A percentile compares a stretch with the other conserved stretches of the same genome.
These are phyloP conservation scores for Eupleurogrammus muticus DNA, from an alignment of 2,797 vertebrate species.

Conservation along the genomic window DNA sequence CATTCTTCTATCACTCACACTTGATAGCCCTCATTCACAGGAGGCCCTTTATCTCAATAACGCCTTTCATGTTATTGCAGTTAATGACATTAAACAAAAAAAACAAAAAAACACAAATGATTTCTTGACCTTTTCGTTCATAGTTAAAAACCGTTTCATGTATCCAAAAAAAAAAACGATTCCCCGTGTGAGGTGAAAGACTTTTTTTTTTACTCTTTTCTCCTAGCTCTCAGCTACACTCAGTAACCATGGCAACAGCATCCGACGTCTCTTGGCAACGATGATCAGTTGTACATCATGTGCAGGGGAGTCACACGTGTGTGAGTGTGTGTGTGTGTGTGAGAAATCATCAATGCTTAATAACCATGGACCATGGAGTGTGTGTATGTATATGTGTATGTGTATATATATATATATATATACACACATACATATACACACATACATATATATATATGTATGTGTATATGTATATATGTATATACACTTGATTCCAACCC, in stretches of 20 bases:
- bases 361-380: no score
- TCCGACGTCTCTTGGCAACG: conserved; percentile 28
- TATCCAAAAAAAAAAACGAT: conserved; percentile 43
- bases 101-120: conserved; percentile 53
- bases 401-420: no score
- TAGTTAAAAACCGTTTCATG: conserved; percentile 40
- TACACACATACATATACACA: no score
- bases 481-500: no score
- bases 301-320: conserved; percentile 5
- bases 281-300: neutral
- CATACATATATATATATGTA: no score
- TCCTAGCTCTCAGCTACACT: conserved; percentile 30
- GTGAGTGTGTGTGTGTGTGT: neutral
- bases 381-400: no score
- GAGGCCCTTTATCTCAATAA: conserved; percentile 46
- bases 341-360: conserved; percentile 31
- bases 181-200: neutral
- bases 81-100: conserved; percentile 49
- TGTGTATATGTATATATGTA: no score
- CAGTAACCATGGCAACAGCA: conserved; percentile 41
- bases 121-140: conserved; percentile 49
- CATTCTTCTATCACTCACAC: conserved; percentile 39
- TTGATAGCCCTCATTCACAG: conserved; percentile 44
- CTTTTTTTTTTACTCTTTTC: neutral
- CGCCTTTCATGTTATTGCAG: conserved; percentile 68